Base-by-base conservation (phyloP, 2,888 invertebrate genomes). In the Thereva unica region DNA sequence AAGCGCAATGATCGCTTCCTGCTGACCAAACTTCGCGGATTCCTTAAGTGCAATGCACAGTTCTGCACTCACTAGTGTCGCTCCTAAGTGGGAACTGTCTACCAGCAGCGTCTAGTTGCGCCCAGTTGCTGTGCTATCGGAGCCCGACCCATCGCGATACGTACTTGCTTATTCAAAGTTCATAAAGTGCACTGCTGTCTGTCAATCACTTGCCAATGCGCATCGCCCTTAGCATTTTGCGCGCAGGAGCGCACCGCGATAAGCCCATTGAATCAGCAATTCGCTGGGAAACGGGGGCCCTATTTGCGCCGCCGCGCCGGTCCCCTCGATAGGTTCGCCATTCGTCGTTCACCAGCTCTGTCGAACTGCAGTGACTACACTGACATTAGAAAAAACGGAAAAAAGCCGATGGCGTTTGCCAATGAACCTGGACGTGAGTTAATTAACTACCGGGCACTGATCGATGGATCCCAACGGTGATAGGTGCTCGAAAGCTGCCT, bases 381-480 rank as follows among this genome's bases (percentile, higher is more conserved):
- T 61, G 61, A 61, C 61, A 61, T 50, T 61, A 61, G 61, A 40
- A 38, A 38, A 34, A 4, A 41, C 4, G 50, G 9, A 41, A 23
- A 41, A 38, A 40, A 50, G 50, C 34, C 41, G 61, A 61, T 41
- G 61, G 61, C 50, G 61, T 61, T 61, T 50, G 50, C 50, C 61
- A 61, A 50, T 61, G 61, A 61, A 61, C 61, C 61, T 61, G 61
- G 61, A 61, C 61, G 61, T 61, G 61, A 61, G 61, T 61, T 61
- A 61, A 61, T 61, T 61, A 61, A 61, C 61, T 61, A 42, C 61
- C 61, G 38, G 57, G 47, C 57, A 59, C 57, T 56, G 57, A 38
- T 59, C 57, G 57, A 37, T 42, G 55, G 23, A 41, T 56, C 42
- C 35, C 23, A 34, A 10, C 5, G 35, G 44, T 40, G 50, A 50